Evolutionary conservation across 1,140 invertebrate genomes (phyloP).

Genomic region (Drosophila tristis): DNA sequence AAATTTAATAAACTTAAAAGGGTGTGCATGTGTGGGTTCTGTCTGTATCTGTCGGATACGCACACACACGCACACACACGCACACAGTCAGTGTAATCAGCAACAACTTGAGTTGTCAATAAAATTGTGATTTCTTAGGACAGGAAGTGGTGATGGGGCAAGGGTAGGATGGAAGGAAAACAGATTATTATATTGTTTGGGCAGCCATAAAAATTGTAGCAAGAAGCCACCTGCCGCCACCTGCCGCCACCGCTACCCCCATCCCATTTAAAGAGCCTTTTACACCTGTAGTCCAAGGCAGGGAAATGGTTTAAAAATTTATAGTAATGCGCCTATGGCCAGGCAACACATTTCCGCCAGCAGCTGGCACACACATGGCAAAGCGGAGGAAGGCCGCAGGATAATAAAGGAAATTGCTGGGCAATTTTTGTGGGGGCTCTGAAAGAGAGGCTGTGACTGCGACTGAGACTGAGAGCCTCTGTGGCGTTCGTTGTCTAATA

Average conservation of each 20-base stretch:
- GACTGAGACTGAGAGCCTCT: too few species aligned
- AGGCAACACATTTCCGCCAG: constrained; percentile 62
- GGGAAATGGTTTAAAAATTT: constrained; percentile 65
- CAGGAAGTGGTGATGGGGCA: constrained; percentile 22
- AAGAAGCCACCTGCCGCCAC: background rate
- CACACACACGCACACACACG: constrained; percentile 41
- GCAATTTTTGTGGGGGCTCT: constrained; percentile 59
- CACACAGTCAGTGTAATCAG: constrained; percentile 70
- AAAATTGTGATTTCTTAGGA: constrained; percentile 82
- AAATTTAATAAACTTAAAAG: constrained; percentile 84
- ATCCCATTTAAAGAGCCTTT: constrained; percentile 55
- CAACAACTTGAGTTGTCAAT: constrained; percentile 82
- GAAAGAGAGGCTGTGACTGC: background rate
- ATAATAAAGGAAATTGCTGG: constrained; percentile 82
- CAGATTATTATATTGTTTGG: constrained; percentile 72
- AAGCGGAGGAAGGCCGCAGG: constrained; percentile 24
- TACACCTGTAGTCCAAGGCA: constrained; percentile 61
- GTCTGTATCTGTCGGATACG: constrained; percentile 55
- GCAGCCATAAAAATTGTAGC: constrained; percentile 59
- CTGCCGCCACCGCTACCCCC: background rate
- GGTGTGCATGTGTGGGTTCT: constrained; percentile 49
- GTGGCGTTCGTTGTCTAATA: constrained; percentile 69
- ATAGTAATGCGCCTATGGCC: constrained; percentile 72
- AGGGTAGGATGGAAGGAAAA: constrained; percentile 32
- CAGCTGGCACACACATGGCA: constrained; percentile 41